Evolutionary conservation across 2,113 vertebrate genomes (phyloP).

Genomic region (Ramphastos sulfuratus): DNA sequence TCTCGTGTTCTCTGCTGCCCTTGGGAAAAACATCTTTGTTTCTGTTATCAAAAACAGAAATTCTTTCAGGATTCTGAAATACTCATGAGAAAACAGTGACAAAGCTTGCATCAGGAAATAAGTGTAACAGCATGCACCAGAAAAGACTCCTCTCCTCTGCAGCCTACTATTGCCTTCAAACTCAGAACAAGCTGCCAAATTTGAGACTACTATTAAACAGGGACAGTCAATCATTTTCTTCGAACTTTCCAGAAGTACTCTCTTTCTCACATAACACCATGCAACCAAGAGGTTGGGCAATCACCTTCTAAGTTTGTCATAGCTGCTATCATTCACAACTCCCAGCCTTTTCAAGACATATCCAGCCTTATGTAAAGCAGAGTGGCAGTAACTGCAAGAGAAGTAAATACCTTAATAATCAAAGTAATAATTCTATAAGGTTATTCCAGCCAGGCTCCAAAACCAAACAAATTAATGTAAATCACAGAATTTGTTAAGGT

Average conservation of each 20-base stretch:
- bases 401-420: background rate
- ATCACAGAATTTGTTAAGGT: background rate
- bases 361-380: background rate
- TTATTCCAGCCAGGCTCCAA: background rate
- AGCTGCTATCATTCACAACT: fast-evolving
- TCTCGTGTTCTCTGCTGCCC: background rate
- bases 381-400: background rate
- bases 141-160: background rate
- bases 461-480: background rate
- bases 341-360: background rate
- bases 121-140: background rate
- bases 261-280: background rate
- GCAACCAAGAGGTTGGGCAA: background rate
- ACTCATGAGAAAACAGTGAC: fast-evolving
- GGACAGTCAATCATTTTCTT: background rate
- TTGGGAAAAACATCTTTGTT: background rate
- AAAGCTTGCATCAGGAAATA: background rate
- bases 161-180: background rate
- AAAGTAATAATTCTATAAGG: background rate
- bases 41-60: background rate
- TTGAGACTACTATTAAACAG: background rate
- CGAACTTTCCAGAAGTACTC: background rate
- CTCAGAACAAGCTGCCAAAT: background rate
- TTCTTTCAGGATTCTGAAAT: background rate
- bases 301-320: background rate